Percentiles rank a stretch among this genome's conserved stretches.
These are phyloP conservation scores for Phodopus roborovskii DNA, from an alignment of 2,113 vertebrate species.

Conservation along the genomic window DNA sequence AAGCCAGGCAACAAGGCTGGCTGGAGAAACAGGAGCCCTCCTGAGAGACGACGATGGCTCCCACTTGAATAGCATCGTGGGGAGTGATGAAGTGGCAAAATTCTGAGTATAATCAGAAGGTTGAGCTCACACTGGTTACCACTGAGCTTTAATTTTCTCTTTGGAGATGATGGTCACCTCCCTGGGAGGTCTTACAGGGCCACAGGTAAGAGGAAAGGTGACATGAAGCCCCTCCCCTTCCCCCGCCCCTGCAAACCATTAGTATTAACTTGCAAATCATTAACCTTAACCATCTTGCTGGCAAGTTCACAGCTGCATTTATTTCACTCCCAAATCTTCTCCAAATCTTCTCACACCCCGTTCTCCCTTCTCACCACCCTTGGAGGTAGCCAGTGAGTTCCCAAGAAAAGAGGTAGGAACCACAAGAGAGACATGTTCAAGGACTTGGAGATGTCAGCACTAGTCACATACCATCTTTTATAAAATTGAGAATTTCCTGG, in stretches of 20 bases:
- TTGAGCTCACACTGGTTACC: background rate
- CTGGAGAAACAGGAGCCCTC: background rate
- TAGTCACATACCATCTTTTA: background rate
- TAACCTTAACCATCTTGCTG: background rate
- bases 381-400: background rate
- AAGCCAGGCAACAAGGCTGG: background rate
- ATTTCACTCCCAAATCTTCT: background rate
- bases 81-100: conserved; percentile 19
- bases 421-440: background rate
- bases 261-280: background rate
- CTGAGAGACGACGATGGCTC: background rate
- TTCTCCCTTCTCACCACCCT: background rate
- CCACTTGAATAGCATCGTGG: conserved; percentile 20
- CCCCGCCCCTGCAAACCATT: background rate
- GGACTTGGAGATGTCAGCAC: background rate
- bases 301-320: background rate
- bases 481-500: background rate
- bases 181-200: background rate
- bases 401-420: background rate
- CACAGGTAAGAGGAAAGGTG: background rate
- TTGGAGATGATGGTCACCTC: background rate
- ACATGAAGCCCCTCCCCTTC: background rate
- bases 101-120: background rate
- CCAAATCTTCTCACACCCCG: background rate
- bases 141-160: background rate